phyloP scores from a whole-genome alignment of 2,797 vertebrate genomes.

The Sebastes alutus region DNA sequence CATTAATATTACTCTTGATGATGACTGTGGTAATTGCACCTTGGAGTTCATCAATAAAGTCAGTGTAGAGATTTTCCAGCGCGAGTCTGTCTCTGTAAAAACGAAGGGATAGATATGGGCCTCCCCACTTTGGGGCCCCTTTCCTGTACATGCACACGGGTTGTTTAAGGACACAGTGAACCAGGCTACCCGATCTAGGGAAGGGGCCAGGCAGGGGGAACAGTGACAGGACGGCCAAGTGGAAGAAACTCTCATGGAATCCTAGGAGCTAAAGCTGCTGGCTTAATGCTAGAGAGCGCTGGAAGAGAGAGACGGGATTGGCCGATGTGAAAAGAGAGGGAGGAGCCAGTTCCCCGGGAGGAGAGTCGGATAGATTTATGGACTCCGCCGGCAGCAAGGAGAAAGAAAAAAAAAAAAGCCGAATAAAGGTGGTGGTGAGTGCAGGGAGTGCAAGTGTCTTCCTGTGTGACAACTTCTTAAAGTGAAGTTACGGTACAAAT shows the following conservation, averaged over 20 bases:
- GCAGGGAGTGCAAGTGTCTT: slow-evolving; percentile 19
- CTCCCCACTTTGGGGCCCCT: slow-evolving; percentile 83
- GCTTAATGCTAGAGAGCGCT: slow-evolving; percentile 49
- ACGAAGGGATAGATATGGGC: slow-evolving; percentile 74
- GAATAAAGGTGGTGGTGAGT: slow-evolving; percentile 42
- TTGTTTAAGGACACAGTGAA: slow-evolving; percentile 88
- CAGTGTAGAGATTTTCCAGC: slow-evolving; percentile 52
- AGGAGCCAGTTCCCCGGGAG: slow-evolving; percentile 47
- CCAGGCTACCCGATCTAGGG: slow-evolving; percentile 83
- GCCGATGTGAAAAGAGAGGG: slow-evolving; percentile 56
- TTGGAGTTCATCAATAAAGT: slow-evolving; percentile 21
- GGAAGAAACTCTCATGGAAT: slow-evolving; percentile 78
- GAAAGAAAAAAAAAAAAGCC: slow-evolving; percentile 35
- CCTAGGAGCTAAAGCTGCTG: slow-evolving; percentile 71
- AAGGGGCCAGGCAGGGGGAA: slow-evolving; percentile 82
- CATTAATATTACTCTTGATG: background rate
- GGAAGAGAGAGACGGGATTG: slow-evolving; percentile 60
- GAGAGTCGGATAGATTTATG: slow-evolving; percentile 59
- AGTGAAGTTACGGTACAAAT: slow-evolving; percentile 11
- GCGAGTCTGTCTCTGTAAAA: slow-evolving; percentile 56
- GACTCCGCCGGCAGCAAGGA: slow-evolving; percentile 17
- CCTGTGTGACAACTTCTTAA: slow-evolving; percentile 21
- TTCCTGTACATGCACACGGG: slow-evolving; percentile 83
- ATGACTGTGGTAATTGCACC: background rate
- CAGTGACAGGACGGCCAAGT: slow-evolving; percentile 77